Percentiles rank a stretch among this genome's conserved stretches.
Evolutionary conservation across 1,140 invertebrate species (phyloP).

Genomic region (Polyergus mexicanus): DNA sequence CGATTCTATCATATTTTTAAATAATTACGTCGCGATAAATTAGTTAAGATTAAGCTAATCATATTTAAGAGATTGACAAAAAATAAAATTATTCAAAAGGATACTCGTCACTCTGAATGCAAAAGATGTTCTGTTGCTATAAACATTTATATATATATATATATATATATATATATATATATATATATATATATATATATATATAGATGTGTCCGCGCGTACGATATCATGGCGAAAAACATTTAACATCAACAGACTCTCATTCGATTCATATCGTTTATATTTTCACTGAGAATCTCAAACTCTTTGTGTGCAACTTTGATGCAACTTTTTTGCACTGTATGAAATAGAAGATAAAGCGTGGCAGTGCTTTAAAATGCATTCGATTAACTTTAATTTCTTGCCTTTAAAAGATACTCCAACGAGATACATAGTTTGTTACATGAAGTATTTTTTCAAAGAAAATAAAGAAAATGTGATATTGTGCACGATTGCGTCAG

Average conservation of each 20-base stretch:
- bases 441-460: slow-evolving; percentile 15
- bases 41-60: background rate
- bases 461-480: background rate
- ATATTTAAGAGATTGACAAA: background rate
- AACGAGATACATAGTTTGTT: slow-evolving; percentile 16
- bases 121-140: background rate
- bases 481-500: background rate
- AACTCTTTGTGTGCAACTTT: slow-evolving; percentile 22
- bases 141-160: slow-evolving; percentile 8
- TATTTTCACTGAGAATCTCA: slow-evolving; percentile 10
- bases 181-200: background rate
- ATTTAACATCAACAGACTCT: slow-evolving; percentile 64
- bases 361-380: slow-evolving; percentile 12
- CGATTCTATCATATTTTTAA: background rate
- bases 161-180: too few species aligned
- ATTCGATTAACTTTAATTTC: slow-evolving; percentile 38
- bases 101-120: slow-evolving; percentile 15
- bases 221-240: slow-evolving; percentile 15
- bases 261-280: slow-evolving; percentile 54
- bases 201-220: too few species aligned
- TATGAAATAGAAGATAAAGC: background rate
- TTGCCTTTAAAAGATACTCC: slow-evolving; percentile 29
- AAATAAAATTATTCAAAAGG: background rate
- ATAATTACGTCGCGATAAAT: slow-evolving; percentile 9
- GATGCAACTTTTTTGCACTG: slow-evolving; percentile 20